These are phyloP conservation scores for Orbicella faveolata DNA, from an alignment of 64 coral and sea anemone species.

Conservation along the genomic window DNA sequence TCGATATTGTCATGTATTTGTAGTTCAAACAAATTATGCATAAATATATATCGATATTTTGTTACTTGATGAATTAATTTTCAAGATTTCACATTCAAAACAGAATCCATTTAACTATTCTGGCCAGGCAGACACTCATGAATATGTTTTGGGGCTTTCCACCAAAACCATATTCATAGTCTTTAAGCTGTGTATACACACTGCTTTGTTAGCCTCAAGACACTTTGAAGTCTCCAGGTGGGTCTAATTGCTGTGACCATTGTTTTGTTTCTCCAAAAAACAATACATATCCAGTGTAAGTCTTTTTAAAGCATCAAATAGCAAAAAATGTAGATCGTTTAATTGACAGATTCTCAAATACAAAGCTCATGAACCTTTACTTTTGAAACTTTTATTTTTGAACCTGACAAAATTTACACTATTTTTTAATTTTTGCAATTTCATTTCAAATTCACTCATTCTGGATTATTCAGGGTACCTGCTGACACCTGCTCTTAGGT, in stretches of 20 bases:
- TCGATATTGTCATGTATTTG: too few relatives aligned
- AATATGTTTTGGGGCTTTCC: background rate
- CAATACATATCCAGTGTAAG: background rate
- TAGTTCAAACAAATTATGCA: too few relatives aligned
- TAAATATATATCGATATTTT: too few relatives aligned
- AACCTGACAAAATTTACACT: background rate
- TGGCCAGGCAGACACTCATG: background rate
- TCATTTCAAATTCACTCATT: constrained; percentile 7
- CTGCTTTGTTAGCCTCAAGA: too few relatives aligned
- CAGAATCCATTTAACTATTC: background rate
- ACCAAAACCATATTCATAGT: background rate
- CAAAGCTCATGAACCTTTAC: background rate
- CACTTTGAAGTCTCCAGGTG: background rate
- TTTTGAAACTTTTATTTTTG: background rate
- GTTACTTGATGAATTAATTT: too few relatives aligned
- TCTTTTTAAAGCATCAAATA: background rate
- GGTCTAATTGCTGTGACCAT: background rate
- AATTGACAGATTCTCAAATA: background rate
- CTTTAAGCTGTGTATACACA: background rate
- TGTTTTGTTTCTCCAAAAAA: constrained; percentile 10
- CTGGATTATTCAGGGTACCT: constrained; percentile 14
- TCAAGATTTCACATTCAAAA: background rate
- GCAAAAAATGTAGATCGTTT: background rate
- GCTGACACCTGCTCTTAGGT: constrained; percentile 17
- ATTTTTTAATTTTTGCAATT: background rate